Conservation (phyloP, 1,140 invertebrate genomes). For the Drosophila gunungcola region DNA sequence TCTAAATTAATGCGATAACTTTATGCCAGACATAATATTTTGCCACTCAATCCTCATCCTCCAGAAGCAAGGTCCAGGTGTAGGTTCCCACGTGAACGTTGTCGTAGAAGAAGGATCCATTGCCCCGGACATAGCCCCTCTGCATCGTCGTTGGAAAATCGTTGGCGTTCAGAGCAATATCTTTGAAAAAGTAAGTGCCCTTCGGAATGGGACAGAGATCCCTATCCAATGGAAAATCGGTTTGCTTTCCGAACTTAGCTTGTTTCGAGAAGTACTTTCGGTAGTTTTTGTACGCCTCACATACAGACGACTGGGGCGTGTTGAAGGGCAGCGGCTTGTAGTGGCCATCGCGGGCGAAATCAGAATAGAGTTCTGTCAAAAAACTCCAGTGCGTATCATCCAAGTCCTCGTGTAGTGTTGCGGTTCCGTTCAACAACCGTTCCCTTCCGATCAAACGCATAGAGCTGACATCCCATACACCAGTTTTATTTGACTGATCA, state of each 20-base stretch:
- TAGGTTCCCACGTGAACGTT: not conserved
- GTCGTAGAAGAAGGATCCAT: conserved; percentile 2
- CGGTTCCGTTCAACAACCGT: conserved; percentile 30
- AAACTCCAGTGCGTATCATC: conserved; percentile 6
- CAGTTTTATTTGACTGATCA: not conserved
- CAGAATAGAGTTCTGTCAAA: conserved; percentile 6
- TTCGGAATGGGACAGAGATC: conserved; percentile 24
- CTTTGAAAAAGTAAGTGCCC: conserved; percentile 32
- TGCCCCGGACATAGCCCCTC: not conserved
- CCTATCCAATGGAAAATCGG: conserved; percentile 19
- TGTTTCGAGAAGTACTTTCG: conserved; percentile 1
- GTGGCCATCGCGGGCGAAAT: conserved; percentile 15
- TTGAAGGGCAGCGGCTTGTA: conserved; percentile 12
- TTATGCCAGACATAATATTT: too few relatives aligned
- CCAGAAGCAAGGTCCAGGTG: not conserved
- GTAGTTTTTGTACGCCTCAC: not conserved
- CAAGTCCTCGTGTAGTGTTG: conserved; percentile 19
- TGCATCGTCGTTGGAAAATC: conserved; percentile 19
- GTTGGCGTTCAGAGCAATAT: conserved; percentile 4
- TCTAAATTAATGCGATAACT: too few relatives aligned
- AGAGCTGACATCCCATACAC: conserved; percentile 2
- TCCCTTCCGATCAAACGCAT: conserved; percentile 16
- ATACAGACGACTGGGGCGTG: not conserved
- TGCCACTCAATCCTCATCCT: not conserved
- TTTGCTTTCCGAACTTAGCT: conserved; percentile 8